These are phyloP conservation scores for Cotesia glomerata DNA, from an alignment of 1,140 invertebrate species.

Conservation along the genomic window DNA sequence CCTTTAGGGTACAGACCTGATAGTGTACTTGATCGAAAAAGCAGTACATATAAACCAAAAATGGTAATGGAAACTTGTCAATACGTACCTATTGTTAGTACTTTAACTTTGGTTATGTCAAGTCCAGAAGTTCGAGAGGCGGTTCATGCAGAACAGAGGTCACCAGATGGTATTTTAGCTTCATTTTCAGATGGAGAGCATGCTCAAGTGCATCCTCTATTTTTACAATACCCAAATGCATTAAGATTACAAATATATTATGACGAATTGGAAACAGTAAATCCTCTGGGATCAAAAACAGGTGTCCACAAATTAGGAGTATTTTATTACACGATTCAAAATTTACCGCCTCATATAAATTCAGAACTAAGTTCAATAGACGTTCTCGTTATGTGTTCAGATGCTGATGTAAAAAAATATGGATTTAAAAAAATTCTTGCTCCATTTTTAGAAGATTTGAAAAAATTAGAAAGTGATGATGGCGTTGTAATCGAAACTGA, in stretches of 20 bases:
- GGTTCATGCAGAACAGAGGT: neutral
- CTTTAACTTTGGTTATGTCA: neutral
- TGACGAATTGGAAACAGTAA: conserved; percentile 29
- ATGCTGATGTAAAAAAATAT: conserved; percentile 17
- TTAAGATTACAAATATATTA: conserved; percentile 25
- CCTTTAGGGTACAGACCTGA: neutral
- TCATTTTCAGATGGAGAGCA: conserved; percentile 1
- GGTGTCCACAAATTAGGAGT: too few species aligned
- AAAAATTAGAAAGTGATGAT: conserved; percentile 22
- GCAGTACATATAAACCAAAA: conserved; percentile 4
- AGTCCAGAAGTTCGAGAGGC: neutral
- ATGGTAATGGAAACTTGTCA: too few species aligned
- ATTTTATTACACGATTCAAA: too few species aligned
- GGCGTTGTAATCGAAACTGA: neutral
- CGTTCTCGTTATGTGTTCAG: conserved; percentile 7
- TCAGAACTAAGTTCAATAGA: conserved; percentile 10
- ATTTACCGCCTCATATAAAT: too few species aligned
- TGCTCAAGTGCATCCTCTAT: neutral
- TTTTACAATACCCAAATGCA: neutral
- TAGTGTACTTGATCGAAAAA: neutral
- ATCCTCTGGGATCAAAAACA: too few species aligned
- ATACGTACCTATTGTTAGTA: conserved; percentile 9
- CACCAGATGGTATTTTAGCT: neutral
- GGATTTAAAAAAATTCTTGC: conserved; percentile 18
- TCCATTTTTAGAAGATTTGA: conserved; percentile 23